These are phyloP conservation scores for Chironomus striatipennis DNA, from an alignment of 1,140 invertebrate species.

Conservation along the genomic window DNA sequence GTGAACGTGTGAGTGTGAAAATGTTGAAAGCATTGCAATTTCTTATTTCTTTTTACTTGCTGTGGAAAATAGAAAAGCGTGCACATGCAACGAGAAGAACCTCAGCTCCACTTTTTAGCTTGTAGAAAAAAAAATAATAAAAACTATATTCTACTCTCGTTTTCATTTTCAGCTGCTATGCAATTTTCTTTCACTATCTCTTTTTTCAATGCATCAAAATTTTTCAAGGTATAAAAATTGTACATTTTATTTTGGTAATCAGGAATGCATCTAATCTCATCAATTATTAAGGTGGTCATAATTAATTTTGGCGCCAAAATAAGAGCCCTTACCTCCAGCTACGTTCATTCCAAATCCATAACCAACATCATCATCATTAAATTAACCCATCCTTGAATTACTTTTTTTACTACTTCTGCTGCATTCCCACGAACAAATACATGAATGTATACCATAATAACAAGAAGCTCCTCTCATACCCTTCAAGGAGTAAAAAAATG, in stretches of 20 bases:
- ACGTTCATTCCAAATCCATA: no score
- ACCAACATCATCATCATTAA: background rate
- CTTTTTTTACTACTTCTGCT: background rate
- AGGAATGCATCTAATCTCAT: background rate
- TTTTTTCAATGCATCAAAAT: no score
- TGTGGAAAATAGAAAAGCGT: no score
- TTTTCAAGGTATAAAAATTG: no score
- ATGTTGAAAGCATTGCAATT: background rate
- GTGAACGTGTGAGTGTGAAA: constrained; percentile 5
- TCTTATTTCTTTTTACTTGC: background rate
- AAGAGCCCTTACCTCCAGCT: no score
- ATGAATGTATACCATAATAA: no score
- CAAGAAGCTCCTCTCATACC: background rate
- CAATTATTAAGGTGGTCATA: no score
- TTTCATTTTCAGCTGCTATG: constrained; percentile 7
- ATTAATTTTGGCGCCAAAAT: no score
- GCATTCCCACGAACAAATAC: background rate
- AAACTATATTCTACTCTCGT: constrained; percentile 4
- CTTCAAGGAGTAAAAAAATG: background rate
- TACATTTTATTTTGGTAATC: no score
- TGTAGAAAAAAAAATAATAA: no score
- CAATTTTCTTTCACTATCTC: constrained; percentile 11
- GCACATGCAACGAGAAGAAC: no score
- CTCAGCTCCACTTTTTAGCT: background rate
- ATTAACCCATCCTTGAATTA: background rate